Percentiles rank a stretch among this genome's conserved stretches.
Conservation (phyloP, 1,140 invertebrate species). For the Neomicropteryx cornuta region DNA sequence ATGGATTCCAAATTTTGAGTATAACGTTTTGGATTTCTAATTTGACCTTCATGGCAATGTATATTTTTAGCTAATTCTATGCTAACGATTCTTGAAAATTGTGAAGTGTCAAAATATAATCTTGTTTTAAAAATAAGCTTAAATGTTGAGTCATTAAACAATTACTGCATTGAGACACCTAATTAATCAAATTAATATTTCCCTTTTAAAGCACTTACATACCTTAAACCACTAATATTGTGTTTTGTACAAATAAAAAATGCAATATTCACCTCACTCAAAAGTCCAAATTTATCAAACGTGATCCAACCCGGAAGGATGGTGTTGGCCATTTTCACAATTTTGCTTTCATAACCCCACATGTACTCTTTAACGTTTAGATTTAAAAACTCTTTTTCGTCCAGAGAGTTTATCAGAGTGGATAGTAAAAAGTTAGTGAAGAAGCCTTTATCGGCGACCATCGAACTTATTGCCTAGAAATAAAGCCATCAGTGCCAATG, state of each 20-base stretch:
- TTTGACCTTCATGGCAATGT: too few relatives aligned
- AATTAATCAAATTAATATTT: too few relatives aligned
- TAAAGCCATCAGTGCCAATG: slow-evolving; percentile 10
- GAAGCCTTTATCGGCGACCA: slow-evolving; percentile 42
- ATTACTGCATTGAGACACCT: too few relatives aligned
- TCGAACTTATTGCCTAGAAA: slow-evolving; percentile 50
- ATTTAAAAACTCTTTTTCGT: slow-evolving; percentile 57
- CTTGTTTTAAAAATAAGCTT: too few relatives aligned
- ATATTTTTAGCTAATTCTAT: too few relatives aligned
- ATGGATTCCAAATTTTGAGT: too few relatives aligned
- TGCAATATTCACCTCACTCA: slow-evolving; percentile 60
- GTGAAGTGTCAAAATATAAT: too few relatives aligned
- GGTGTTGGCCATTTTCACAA: slow-evolving; percentile 55
- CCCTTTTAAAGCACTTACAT: too few relatives aligned
- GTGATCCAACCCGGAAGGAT: slow-evolving; percentile 61
- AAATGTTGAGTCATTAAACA: too few relatives aligned
- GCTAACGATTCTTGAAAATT: too few relatives aligned
- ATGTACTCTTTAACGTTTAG: slow-evolving; percentile 63
- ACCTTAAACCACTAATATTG: too few relatives aligned
- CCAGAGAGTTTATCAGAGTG: slow-evolving; percentile 45
- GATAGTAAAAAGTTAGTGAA: slow-evolving; percentile 51
- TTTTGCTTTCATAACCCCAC: slow-evolving; percentile 75
- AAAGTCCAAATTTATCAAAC: slow-evolving; percentile 65
- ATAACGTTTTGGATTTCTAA: too few relatives aligned
- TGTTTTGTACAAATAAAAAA: slow-evolving; percentile 5